Evolutionary conservation across 2,113 vertebrate species (phyloP).

Genomic region (Columba janthina): DNA sequence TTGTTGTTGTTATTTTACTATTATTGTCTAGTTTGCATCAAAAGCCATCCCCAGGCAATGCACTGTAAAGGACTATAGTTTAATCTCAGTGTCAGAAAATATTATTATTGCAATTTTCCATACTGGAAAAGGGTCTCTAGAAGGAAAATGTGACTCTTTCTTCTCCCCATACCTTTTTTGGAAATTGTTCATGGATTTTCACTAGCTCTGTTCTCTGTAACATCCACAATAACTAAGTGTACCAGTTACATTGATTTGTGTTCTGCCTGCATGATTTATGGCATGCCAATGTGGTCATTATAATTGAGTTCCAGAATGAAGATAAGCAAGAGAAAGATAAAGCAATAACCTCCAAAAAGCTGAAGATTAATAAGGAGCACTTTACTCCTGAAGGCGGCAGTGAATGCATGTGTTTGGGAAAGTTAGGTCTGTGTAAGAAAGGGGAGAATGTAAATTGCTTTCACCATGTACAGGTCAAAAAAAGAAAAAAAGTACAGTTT

Average conservation of each 20-base stretch:
- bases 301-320: constrained; percentile 51
- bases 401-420: neutral
- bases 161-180: neutral
- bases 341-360: neutral
- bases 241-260: constrained; percentile 23
- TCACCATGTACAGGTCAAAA: neutral
- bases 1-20: no score
- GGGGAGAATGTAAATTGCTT: neutral
- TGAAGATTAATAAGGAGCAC: neutral
- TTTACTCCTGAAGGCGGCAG: neutral
- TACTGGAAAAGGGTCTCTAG: neutral
- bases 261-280: constrained; percentile 22
- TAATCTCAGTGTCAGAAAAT: neutral
- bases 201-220: neutral
- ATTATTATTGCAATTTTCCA: neutral
- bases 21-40: neutral
- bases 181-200: constrained; percentile 15
- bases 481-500: neutral
- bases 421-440: neutral
- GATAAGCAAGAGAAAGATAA: constrained; percentile 43
- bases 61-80: neutral
- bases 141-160: neutral
- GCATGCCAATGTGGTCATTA: constrained; percentile 24
- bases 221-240: neutral
- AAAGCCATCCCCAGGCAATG: neutral